A percentile compares a stretch with the other conserved stretches of the same genome.
phyloP scores from a whole-genome alignment of 2,888 invertebrate genomes.

The Limenitis camilla region DNA sequence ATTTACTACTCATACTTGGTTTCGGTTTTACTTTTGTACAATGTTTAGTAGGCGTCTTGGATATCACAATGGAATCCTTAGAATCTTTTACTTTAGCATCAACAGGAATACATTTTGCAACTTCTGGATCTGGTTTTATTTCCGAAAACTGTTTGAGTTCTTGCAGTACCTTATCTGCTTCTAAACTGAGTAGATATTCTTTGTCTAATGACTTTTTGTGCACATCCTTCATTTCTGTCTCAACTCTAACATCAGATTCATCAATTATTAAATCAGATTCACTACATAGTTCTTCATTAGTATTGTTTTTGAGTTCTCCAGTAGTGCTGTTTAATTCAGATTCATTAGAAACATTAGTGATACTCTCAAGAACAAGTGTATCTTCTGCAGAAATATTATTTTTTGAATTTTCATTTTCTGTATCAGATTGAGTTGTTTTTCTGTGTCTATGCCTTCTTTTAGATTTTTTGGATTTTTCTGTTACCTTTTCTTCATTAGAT shows the following conservation, averaged over 20 bases:
- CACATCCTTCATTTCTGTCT: constrained; percentile 11
- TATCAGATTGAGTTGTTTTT: constrained; percentile 12
- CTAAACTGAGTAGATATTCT: constrained; percentile 47
- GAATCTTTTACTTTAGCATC: constrained; percentile 10
- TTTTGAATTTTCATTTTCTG: constrained; percentile 2
- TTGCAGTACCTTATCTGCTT: constrained; percentile 41
- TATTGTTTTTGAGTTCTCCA: neutral
- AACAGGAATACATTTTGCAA: constrained; percentile 12
- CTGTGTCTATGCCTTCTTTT: constrained; percentile 27
- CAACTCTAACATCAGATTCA: neutral
- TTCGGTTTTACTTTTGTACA: constrained; percentile 26
- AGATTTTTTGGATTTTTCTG: constrained; percentile 23
- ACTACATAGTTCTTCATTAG: neutral
- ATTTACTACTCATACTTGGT: constrained; percentile 9
- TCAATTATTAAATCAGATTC: constrained; percentile 5
- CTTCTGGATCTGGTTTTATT: constrained; percentile 41
- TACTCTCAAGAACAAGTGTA: constrained; percentile 5
- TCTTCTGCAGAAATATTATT: constrained; percentile 2
- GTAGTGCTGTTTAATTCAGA: constrained; percentile 1
- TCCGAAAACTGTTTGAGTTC: constrained; percentile 47
- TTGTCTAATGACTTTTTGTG: constrained; percentile 46
- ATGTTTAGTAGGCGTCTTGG: constrained; percentile 24
- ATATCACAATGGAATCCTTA: constrained; percentile 10
- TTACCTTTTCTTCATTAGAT: constrained; percentile 18
- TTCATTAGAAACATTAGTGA: constrained; percentile 2